These are phyloP conservation scores for Alexandromys fortis DNA, from an alignment of 2,113 vertebrate species.

Conservation along the genomic window DNA sequence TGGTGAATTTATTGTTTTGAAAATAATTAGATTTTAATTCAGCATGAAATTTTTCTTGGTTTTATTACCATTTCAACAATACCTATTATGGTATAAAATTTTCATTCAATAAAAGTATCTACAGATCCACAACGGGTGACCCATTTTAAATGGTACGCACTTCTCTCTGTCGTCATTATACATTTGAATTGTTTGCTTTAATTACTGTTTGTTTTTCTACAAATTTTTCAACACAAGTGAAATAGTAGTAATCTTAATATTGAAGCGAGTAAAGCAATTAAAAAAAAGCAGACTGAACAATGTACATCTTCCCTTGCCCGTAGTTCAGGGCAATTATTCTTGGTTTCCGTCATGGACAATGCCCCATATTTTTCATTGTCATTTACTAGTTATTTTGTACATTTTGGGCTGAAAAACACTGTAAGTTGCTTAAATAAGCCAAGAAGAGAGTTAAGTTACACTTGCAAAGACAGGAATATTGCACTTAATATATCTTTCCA, in stretches of 20 bases:
- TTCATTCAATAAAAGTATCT: not conserved
- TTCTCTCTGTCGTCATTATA: not conserved
- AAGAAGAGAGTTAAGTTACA: not conserved
- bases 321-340: not conserved
- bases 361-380: not conserved
- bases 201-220: not conserved
- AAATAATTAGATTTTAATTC: not conserved
- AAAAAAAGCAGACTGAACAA: not conserved
- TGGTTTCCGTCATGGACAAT: not conserved
- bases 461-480: not conserved
- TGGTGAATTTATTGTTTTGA: not conserved
- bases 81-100: not conserved
- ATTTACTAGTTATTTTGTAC: not conserved
- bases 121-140: not conserved
- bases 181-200: not conserved
- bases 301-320: not conserved
- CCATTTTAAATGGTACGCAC: not conserved
- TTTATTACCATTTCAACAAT: conserved; percentile 5
- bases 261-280: not conserved
- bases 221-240: not conserved
- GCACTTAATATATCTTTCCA: not conserved
- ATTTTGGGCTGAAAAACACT: not conserved
- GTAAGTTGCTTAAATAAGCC: not conserved
- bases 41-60: not conserved
- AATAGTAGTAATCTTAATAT: not conserved